Evolutionary conservation across 2,113 vertebrate genomes (phyloP).

Genomic region (Burhinus oedicnemus): DNA sequence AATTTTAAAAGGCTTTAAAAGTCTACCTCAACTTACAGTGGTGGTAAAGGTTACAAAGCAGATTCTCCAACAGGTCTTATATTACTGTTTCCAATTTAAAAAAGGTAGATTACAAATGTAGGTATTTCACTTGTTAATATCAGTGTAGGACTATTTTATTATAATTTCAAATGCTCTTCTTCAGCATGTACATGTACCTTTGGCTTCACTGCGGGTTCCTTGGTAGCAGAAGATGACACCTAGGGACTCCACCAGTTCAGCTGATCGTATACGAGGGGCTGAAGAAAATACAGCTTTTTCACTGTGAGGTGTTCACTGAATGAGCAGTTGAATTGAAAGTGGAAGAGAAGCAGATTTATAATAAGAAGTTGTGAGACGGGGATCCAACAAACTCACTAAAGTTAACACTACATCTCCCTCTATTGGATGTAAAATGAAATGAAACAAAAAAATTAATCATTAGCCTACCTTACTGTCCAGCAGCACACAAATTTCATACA

Average conservation of each 20-base stretch:
- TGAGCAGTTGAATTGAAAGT: background rate
- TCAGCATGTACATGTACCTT: background rate
- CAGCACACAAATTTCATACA: background rate
- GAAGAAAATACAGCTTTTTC: background rate
- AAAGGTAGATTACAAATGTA: background rate
- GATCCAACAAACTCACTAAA: background rate
- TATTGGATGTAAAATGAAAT: constrained; percentile 20
- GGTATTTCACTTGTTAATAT: background rate
- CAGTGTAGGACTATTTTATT: background rate
- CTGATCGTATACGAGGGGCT: background rate
- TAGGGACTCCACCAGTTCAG: background rate
- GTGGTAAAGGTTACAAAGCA: background rate
- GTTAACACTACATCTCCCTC: constrained; percentile 33
- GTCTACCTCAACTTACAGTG: background rate
- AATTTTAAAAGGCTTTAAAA: background rate
- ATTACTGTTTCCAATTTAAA: background rate
- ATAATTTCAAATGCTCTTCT: background rate
- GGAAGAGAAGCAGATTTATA: background rate
- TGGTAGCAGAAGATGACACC: background rate
- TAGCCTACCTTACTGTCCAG: background rate
- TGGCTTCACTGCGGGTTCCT: background rate
- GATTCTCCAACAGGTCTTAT: background rate
- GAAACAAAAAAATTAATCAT: background rate
- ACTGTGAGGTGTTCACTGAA: background rate
- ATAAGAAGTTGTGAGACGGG: background rate